Conservation (phyloP, 2,113 vertebrate genomes). For the Oxyura jamaicensis region DNA sequence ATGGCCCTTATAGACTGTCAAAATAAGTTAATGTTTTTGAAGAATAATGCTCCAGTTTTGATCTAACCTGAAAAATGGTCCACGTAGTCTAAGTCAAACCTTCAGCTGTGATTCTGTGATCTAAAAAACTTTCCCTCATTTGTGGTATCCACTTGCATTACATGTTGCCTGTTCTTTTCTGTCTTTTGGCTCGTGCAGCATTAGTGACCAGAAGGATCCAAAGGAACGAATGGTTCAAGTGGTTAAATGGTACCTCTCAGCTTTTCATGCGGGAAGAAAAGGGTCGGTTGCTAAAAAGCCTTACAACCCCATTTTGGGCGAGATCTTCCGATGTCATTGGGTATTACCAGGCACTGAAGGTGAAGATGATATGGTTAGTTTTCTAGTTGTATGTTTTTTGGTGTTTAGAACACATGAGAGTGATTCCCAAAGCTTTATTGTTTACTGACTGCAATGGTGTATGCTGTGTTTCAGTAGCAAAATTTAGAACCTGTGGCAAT, state of each 20-base stretch:
- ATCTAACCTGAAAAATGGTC: neutral
- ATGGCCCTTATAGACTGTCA: neutral
- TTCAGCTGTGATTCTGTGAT: neutral
- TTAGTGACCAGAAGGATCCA: constrained; percentile 92
- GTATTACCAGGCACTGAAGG: constrained; percentile 83
- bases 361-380: constrained; percentile 85
- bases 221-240: constrained; percentile 95
- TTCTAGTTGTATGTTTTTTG: neutral
- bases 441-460: neutral
- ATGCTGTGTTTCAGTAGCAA: neutral
- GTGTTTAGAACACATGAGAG: neutral
- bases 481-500: fast-evolving
- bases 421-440: neutral
- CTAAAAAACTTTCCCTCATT: neutral
- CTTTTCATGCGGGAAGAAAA: constrained; percentile 98
- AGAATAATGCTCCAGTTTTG: neutral
- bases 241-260: constrained; percentile 97
- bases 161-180: neutral
- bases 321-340: constrained; percentile 98
- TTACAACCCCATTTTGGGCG: constrained; percentile 97
- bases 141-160: neutral
- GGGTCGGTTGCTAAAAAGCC: constrained; percentile 99
- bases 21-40: neutral
- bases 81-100: neutral
- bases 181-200: constrained; percentile 76